Percentiles rank a stretch among this genome's conserved stretches.
These are phyloP conservation scores for Glaucomys volans DNA, from an alignment of 2,113 vertebrate genomes.

Conservation along the genomic window DNA sequence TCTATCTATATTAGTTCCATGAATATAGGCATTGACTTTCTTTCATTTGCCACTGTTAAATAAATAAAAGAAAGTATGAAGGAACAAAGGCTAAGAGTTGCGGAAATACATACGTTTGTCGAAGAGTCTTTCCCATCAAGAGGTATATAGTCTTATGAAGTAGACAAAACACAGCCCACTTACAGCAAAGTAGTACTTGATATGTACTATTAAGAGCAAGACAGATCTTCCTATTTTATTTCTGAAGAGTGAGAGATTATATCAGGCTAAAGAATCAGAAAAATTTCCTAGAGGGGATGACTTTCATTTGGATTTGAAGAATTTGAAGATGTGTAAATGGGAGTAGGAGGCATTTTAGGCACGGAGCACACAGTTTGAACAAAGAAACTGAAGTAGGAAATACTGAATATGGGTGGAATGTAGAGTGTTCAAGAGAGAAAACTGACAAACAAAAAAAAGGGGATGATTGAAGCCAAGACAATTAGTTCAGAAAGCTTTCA, in stretches of 20 bases:
- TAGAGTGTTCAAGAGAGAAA: neutral
- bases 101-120: neutral
- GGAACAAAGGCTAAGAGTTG: neutral
- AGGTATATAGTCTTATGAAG: neutral
- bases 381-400: slow-evolving; percentile 35
- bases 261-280: neutral
- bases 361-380: neutral
- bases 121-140: neutral
- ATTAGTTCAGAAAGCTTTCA: slow-evolving; percentile 9
- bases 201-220: neutral
- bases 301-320: slow-evolving; percentile 10
- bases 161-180: neutral
- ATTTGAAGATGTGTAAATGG: neutral
- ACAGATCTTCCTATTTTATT: neutral
- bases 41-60: neutral
- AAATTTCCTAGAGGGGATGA: neutral
- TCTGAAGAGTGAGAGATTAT: neutral
- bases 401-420: neutral
- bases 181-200: neutral
- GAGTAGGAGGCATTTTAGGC: neutral
- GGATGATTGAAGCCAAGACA: neutral
- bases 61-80: slow-evolving; percentile 20
- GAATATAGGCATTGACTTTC: neutral
- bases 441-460: neutral
- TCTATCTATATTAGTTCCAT: neutral